Evolutionary conservation across 1,140 invertebrate genomes (phyloP), one percentile per base, ranked within the genome.

Genomic region (Drosophila malerkotliana): DNA sequence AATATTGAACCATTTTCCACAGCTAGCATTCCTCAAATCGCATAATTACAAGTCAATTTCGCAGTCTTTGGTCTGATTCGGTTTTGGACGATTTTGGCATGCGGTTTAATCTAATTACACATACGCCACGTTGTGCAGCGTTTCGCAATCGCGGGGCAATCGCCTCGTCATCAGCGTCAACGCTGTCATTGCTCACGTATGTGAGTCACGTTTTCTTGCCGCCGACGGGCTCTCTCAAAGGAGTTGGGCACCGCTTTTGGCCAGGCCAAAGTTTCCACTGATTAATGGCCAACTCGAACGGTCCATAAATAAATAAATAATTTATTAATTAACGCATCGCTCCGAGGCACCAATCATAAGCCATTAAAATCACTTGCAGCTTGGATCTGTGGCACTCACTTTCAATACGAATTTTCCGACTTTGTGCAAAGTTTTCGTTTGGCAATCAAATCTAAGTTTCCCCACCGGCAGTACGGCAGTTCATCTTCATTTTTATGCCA

Each of bases 51-150:
- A 79, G 75, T 85, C 74, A 87, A 85, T 85, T 85, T 85, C 69
- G 78, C 60, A 79, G 72, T 72, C 71, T 72, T 78, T 53, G 63
- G 26, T 68, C 69, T 61, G 79, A 66, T 88, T 72, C 82, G 61
- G 66, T 75, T 75, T 72, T 60, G 37, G 78, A 56, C 68, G 76
- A 66, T 81, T 82, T 87, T 78, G 82, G 82, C 71, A 87, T 87
- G 82, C 83, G 69, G 82, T 82, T 84, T 88, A 89, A 88, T 83
- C 84, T 88, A 88, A 88, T 88, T 88, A 88, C 83, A 89, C 83
- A 88, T 88, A 88, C 84, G 84, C 83, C 83, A 84, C 84, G 83
- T 88, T 79, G 83, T 72, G 83, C 83, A 68, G 57, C 44, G 59
- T 87, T 78, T 78, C 82, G 62, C 78, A 87, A 87, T 18, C 14